These are phyloP conservation scores for Heterotis niloticus DNA, from an alignment of 2,113 vertebrate genomes.

Conservation along the genomic window DNA sequence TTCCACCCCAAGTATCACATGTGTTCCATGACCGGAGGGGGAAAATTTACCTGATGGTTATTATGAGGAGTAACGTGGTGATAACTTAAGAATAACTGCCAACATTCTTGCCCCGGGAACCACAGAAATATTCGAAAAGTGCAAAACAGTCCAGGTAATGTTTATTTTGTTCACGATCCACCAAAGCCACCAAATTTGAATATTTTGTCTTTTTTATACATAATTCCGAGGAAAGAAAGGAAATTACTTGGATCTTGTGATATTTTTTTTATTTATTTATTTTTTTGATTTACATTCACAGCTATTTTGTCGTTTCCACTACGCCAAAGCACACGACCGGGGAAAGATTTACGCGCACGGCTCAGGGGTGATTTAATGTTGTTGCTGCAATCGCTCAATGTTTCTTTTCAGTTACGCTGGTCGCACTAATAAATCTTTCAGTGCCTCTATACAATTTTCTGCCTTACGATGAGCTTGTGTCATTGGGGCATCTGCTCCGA, in stretches of 20 bases:
- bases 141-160: too few relatives aligned
- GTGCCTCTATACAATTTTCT: background rate
- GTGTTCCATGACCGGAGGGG: too few relatives aligned
- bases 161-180: background rate
- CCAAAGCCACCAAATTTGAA: background rate
- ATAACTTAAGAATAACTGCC: too few relatives aligned
- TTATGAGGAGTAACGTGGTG: too few relatives aligned
- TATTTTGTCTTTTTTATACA: background rate
- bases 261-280: background rate
- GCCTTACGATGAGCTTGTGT: background rate
- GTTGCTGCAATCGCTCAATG: background rate
- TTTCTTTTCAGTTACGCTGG: background rate
- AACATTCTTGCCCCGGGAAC: too few relatives aligned
- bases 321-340: background rate
- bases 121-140: too few relatives aligned
- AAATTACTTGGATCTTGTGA: background rate
- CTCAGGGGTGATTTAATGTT: background rate
- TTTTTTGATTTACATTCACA: background rate
- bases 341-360: background rate
- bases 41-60: background rate
- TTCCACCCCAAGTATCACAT: background rate
- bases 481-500: background rate
- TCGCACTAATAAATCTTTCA: constrained; percentile 12
- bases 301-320: background rate
- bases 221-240: background rate